Percentiles rank a stretch among this genome's conserved stretches.
phyloP scores from a whole-genome alignment of 2,113 vertebrate species.

The Piprites chloris region DNA sequence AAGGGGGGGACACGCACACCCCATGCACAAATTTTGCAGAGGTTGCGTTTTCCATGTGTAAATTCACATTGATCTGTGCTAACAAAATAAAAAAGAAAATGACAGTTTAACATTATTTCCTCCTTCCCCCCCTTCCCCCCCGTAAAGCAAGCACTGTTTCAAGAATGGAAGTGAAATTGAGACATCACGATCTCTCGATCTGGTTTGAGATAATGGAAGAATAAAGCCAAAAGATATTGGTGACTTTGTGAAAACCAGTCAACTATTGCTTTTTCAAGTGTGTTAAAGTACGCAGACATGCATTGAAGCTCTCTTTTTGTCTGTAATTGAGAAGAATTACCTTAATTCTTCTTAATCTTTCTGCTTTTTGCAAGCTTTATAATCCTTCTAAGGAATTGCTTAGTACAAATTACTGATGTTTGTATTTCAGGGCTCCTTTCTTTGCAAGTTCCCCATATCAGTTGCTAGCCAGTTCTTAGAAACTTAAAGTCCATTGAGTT shows the following conservation, averaged over 20 bases:
- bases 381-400: background rate
- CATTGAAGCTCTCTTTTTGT: background rate
- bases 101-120: background rate
- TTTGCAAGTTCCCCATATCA: background rate
- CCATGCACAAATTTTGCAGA: background rate
- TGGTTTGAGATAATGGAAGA: background rate
- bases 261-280: background rate
- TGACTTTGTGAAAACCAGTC: background rate
- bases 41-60: fast-evolving
- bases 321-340: background rate
- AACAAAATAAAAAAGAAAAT: background rate
- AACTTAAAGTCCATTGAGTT: background rate
- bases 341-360: background rate
- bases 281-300: background rate
- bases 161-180: background rate
- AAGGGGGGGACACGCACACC: fast-evolving
- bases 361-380: background rate
- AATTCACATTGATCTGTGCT: background rate
- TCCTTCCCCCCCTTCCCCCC: fast-evolving
- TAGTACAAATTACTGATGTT: background rate
- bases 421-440: background rate
- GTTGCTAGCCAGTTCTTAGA: background rate
- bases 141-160: background rate
- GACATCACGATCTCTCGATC: background rate
- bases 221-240: background rate